Evolutionary conservation across 2,888 invertebrate species (phyloP).

Genomic region (Chymomyza procnemis): DNA sequence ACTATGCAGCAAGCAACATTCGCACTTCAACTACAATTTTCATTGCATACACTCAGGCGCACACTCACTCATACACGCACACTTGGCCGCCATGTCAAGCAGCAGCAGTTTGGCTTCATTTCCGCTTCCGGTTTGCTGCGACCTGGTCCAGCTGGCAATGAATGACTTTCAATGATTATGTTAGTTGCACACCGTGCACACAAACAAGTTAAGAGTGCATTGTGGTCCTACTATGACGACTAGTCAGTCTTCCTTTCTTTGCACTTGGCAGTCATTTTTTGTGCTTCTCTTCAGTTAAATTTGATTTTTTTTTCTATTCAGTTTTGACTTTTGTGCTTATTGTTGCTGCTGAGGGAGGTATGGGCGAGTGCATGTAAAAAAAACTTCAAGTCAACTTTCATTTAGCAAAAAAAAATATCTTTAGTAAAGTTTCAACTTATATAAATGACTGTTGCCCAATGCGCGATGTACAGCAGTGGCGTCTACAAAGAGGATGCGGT

Average conservation of each 20-base stretch:
- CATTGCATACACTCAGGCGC: not conserved
- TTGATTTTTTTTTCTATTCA: not conserved
- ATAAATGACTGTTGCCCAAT: slow-evolving; percentile 1
- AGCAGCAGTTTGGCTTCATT: slow-evolving; percentile 1
- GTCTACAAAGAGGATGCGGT: too few relatives aligned
- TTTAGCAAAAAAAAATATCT: not conserved
- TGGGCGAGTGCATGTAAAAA: slow-evolving; percentile 23
- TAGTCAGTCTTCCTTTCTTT: not conserved
- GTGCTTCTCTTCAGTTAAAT: not conserved
- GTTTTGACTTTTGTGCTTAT: slow-evolving; percentile 5
- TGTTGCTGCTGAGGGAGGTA: not conserved
- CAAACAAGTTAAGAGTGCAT: not conserved
- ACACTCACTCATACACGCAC: slow-evolving; percentile 1
- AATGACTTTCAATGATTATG: slow-evolving; percentile 26
- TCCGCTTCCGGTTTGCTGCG: slow-evolving; percentile 4
- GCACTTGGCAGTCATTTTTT: not conserved
- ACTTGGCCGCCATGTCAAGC: slow-evolving; percentile 32
- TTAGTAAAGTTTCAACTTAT: slow-evolving; percentile 27
- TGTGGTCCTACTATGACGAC: not conserved
- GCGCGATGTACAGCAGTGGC: too few relatives aligned
- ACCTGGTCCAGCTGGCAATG: not conserved
- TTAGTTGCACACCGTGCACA: slow-evolving; percentile 9
- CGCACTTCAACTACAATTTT: slow-evolving; percentile 51
- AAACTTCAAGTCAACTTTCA: slow-evolving; percentile 22
- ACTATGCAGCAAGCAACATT: slow-evolving; percentile 52